A percentile compares a stretch with the other conserved stretches of the same genome.
Evolutionary conservation across 2,888 invertebrate species (phyloP).

Genomic region (Ophraella communa): DNA sequence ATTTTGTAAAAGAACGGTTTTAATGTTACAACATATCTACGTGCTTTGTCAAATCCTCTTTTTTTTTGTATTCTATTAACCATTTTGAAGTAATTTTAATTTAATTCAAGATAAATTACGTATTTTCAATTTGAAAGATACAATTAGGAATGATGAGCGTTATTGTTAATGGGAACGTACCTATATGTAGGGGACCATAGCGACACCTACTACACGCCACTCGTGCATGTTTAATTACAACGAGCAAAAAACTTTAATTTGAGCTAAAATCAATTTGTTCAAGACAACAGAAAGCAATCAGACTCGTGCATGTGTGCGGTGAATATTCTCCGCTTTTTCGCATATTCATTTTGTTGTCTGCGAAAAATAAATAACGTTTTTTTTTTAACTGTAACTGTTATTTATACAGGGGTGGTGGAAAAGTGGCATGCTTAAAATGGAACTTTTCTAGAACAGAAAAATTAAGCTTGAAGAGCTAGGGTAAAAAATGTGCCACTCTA

Average conservation of each 20-base stretch:
- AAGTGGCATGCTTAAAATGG: too few species aligned
- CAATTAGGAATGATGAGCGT: background rate
- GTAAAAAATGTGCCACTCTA: too few species aligned
- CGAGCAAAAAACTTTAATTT: slow-evolving; percentile 58
- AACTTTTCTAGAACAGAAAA: too few species aligned
- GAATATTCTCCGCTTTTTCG: background rate
- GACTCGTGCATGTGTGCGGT: slow-evolving; percentile 33
- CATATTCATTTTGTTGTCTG: background rate
- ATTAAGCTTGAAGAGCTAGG: too few species aligned
- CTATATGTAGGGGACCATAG: background rate
- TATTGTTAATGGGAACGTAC: background rate
- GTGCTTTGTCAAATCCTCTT: background rate
- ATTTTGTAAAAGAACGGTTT: background rate
- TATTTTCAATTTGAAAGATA: background rate
- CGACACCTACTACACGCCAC: slow-evolving; percentile 38
- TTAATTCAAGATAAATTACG: background rate
- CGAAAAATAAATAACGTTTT: background rate
- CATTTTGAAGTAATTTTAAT: background rate
- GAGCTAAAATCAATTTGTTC: slow-evolving; percentile 59
- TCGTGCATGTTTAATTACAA: slow-evolving; percentile 57
- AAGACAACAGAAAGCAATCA: slow-evolving; percentile 59
- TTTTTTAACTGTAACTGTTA: background rate
- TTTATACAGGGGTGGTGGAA: too few species aligned
- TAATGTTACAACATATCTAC: background rate
- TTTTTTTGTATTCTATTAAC: background rate